Base-by-base conservation (phyloP, 35 echinoderm and acorn worm genomes). In the Acanthaster planci region DNA sequence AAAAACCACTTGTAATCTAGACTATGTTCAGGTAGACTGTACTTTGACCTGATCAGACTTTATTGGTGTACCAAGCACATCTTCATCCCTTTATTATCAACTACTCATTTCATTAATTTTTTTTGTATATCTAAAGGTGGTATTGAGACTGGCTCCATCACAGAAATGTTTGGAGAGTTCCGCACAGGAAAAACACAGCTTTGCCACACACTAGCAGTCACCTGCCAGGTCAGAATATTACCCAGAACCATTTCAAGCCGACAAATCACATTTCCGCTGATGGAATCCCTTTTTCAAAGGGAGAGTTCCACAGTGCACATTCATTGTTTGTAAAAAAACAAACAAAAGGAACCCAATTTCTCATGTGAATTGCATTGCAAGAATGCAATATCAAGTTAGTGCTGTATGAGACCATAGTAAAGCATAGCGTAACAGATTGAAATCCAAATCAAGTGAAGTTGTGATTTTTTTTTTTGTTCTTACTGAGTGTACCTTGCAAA, bases 141-240 rank as follows among this genome's bases (percentile, higher is more conserved):
- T 38, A 98, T 98, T 34, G 95, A 98, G 81, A 98, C 95, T 54
- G 95, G 95, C 21, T 98, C 95, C 23, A 98, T 98, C 39, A 98
- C 95, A 82, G 95, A 98, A 86, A 93, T 98, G 27, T 98, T 98
- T 91, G 95, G 95, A 56, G 95, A 98, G 90, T 98, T 98, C 86
- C 77, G 95, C 79, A 98, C 95, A 51, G 95, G 95, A 75, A 98
- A 98, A 76, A 98, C 95, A 34, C 95, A 98, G 80, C 59, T 98
- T 34, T 98, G 95, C 79, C 95, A 98, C 51, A 98, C 95, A 39
- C 76, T 98, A 67, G 95, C 95, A 23, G 95, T 98, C 0, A 98
- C 95, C 50, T 98, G 95, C 56, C 95, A 98, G 88, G 95, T 98
- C 38, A 92, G 77, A 38, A 32, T 80, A 12, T 47, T 47, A 34